phyloP scores from a whole-genome alignment of 2,797 vertebrate genomes.

The Ispidina lecontei region DNA sequence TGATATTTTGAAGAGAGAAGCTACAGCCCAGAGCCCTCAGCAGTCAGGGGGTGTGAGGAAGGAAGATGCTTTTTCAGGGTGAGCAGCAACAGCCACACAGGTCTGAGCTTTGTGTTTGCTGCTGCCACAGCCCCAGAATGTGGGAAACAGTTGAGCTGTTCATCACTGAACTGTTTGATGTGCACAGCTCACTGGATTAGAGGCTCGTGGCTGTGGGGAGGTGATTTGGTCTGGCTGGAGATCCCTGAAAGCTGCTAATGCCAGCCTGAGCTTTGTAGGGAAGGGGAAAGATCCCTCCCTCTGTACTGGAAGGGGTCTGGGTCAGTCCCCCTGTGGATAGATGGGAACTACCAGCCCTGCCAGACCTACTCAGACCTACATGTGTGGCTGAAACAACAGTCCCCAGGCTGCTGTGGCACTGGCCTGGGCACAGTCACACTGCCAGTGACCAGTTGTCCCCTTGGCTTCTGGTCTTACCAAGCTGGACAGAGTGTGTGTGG shows the following conservation, averaged over 20 bases:
- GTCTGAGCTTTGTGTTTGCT: neutral
- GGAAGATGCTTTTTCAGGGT: neutral
- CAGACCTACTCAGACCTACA: too few species aligned
- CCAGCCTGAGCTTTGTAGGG: neutral
- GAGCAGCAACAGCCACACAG: neutral
- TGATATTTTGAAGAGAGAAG: neutral
- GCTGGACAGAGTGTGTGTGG: accelerated
- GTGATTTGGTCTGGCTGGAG: neutral
- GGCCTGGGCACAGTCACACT: neutral
- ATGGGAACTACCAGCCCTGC: neutral
- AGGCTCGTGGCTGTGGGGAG: neutral
- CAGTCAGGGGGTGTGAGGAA: neutral
- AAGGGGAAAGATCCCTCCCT: neutral
- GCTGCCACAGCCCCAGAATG: neutral
- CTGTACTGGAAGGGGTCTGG: neutral
- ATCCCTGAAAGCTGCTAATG: neutral
- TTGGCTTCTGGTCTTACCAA: neutral
- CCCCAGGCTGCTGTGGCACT: neutral
- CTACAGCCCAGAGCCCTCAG: neutral
- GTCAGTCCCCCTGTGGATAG: neutral
- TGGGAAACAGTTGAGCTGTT: neutral
- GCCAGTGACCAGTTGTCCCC: neutral
- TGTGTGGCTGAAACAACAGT: neutral
- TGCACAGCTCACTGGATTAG: neutral
- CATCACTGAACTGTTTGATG: neutral